Conservation (phyloP, 2,797 vertebrate genomes). For the Eupleurogrammus muticus region DNA sequence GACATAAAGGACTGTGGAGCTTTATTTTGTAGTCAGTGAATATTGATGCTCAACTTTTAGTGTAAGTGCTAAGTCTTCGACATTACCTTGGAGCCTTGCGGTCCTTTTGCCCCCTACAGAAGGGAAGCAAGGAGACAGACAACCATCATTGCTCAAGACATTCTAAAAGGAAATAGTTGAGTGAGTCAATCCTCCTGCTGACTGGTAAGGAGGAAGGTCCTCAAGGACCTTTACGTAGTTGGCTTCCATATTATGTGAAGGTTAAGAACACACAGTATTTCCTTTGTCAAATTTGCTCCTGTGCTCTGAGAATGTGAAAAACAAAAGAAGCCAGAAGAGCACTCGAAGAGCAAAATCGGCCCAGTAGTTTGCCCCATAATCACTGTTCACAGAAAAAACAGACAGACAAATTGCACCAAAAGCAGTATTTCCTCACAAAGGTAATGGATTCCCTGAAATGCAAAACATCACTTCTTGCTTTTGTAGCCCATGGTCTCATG, state of each 20-base stretch:
- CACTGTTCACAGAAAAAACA: no score
- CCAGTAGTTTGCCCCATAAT: no score
- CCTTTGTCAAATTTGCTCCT: conserved; percentile 29
- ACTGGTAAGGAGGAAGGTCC: conserved; percentile 15
- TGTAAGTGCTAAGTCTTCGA: conserved; percentile 32
- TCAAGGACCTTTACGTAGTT: conserved; percentile 50
- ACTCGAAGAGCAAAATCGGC: no score
- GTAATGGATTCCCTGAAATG: conserved; percentile 14
- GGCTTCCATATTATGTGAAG: conserved; percentile 38
- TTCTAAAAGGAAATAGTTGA: conserved; percentile 32
- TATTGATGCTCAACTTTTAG: conserved; percentile 29
- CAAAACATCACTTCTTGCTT: not conserved
- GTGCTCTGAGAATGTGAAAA: conserved; percentile 14
- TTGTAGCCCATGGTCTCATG: not conserved
- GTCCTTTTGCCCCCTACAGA: conserved; percentile 87
- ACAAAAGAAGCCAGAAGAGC: no score
- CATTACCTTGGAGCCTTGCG: conserved; percentile 88
- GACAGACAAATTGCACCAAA: no score
- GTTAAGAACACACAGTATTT: conserved; percentile 45
- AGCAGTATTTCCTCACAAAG: no score
- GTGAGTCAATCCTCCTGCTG: conserved; percentile 32
- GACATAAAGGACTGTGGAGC: conserved; percentile 14
- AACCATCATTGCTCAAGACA: conserved; percentile 37
- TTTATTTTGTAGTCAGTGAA: conserved; percentile 23
- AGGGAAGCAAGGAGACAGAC: conserved; percentile 40